phyloP scores from a whole-genome alignment of 2,888 invertebrate species.

The Epsilonema sp. region DNA sequence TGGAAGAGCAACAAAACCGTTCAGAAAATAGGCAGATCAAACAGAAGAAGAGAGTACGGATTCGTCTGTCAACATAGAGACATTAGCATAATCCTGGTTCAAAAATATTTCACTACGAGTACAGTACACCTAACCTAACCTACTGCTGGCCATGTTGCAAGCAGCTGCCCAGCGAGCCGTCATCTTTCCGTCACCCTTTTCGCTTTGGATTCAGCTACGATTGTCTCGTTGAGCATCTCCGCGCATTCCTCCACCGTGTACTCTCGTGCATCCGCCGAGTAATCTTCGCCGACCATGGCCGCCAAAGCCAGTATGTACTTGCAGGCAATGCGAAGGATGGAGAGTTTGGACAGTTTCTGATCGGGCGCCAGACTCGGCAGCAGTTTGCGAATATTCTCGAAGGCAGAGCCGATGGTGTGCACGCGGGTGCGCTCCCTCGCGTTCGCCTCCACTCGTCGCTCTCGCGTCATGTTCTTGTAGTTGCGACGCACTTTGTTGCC shows the following conservation, averaged over 20 bases:
- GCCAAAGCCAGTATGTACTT: conserved; percentile 74
- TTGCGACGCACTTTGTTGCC: conserved; percentile 46
- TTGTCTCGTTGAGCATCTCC: conserved; percentile 36
- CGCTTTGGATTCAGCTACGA: conserved; percentile 7
- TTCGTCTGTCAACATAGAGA: no score
- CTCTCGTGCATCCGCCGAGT: conserved; percentile 41
- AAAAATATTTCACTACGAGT: no score
- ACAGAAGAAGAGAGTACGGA: no score
- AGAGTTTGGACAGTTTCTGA: conserved; percentile 76
- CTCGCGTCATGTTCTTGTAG: conserved; percentile 85
- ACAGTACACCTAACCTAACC: no score
- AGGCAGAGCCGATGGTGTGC: conserved; percentile 84
- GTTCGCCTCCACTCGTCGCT: conserved; percentile 76
- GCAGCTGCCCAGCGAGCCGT: no score
- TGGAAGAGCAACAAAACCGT: no score
- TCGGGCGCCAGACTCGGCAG: conserved; percentile 78
- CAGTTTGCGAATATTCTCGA: conserved; percentile 60
- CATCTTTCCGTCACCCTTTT: no score
- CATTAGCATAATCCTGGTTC: no score
- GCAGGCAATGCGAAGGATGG: conserved; percentile 73
- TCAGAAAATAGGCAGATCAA: no score
- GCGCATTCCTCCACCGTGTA: conserved; percentile 54
- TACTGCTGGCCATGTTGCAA: no score
- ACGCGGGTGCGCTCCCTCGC: conserved; percentile 75
- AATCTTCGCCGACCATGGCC: conserved; percentile 49